Base-by-base conservation (phyloP, 2,113 vertebrate species). In the Felis chaus region DNA sequence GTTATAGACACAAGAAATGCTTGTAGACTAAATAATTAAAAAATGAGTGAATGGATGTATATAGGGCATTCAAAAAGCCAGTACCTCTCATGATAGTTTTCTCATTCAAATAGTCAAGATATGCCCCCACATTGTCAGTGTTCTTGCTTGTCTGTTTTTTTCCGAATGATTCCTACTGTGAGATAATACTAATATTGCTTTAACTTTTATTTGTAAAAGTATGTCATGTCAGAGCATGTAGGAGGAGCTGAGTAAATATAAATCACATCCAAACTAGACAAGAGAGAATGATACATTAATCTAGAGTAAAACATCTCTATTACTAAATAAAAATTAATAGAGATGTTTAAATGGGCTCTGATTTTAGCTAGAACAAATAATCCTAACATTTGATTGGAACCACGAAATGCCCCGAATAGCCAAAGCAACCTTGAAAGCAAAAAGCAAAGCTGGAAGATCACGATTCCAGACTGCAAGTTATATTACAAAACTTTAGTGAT, bases 241-340 rank as follows among this genome's bases (percentile, higher is more conserved):
- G 15, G 8, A 87, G 12, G 29, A 95, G 94, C 61, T 94, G 73
- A 97, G 57, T 65, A 91, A 93, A 69, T 36, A 96, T 73, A 97
- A 91, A 88, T 71, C 33, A 76, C 14, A 76, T 33, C 11, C 31
- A 76, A 94, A 92, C 5, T 90, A 91, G 84, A 50, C 71, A 88
- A 33, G 18, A 88, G 50, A 96, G 96, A 96, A 73, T 36, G 25
- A 83, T 68, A 55, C 89, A 55, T 84, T 95, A 68, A 69, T 36
- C 25, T 15, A 73, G 39, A 65, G 48, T 89, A 18, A 83, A 93
- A 83, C 5, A 14, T 10, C 12, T 73, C 36, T 76, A 5, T 71
- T 65, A 57, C 27, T 89, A 21, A 11, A 16, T 74, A 8, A 80
- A 12, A 90, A n/a, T 87, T 89, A 80, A 7, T 29, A 53, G 25